These are phyloP conservation scores for Orientallactaga bullata DNA, from an alignment of 2,113 vertebrate species.

Conservation along the genomic window DNA sequence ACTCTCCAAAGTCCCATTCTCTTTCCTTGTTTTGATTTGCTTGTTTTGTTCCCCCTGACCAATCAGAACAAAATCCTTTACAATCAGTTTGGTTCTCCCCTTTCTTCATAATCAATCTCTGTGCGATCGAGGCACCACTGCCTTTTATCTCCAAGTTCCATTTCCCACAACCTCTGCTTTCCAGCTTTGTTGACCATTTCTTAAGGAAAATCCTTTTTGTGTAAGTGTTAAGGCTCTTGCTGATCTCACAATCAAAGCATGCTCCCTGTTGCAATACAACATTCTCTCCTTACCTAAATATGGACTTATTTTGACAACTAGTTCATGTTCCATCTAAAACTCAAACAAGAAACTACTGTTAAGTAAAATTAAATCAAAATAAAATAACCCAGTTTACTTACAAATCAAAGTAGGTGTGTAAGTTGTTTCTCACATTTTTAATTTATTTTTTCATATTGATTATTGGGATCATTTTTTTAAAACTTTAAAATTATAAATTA, in stretches of 20 bases:
- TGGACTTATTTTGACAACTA: neutral
- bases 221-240: neutral
- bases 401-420: neutral
- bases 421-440: slow-evolving; percentile 1
- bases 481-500: slow-evolving; percentile 31
- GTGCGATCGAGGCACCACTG: neutral
- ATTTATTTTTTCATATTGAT: neutral
- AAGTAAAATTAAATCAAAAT: slow-evolving; percentile 6
- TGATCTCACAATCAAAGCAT: neutral
- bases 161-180: neutral
- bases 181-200: neutral
- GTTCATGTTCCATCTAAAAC: neutral
- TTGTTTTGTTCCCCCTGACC: neutral
- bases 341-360: neutral
- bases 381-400: neutral
- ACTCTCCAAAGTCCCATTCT: neutral
- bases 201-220: neutral
- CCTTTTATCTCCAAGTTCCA: neutral
- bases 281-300: neutral
- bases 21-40: neutral
- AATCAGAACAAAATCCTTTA: slow-evolving; percentile 12
- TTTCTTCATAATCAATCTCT: neutral
- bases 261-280: neutral
- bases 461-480: neutral
- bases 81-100: neutral